A percentile compares a stretch with the other conserved stretches of the same genome.
Evolutionary conservation across 2,113 vertebrate species (phyloP).

Genomic region (Epinephelus moara): DNA sequence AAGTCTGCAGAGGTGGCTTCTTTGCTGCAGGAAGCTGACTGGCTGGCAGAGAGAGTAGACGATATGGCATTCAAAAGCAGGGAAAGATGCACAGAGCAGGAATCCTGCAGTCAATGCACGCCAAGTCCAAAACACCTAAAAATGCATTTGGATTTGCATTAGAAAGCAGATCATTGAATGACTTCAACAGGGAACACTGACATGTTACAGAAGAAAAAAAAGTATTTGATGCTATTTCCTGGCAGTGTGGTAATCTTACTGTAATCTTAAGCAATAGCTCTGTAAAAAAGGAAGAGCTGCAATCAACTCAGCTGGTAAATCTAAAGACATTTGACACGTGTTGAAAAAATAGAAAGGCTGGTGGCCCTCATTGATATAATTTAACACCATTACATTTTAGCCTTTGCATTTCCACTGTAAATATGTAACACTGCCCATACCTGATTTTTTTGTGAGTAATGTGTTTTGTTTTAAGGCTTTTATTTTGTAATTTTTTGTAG

Average conservation of each 20-base stretch:
- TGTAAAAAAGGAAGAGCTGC: conserved; percentile 69
- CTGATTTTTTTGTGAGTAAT: not conserved
- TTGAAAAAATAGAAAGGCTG: not conserved
- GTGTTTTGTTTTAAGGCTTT: not conserved
- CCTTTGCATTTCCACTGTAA: not conserved
- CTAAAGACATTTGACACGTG: not conserved
- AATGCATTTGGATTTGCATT: conserved; percentile 40
- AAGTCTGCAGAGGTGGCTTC: conserved; percentile 74
- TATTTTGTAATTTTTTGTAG: not conserved
- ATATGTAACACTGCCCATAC: not conserved
- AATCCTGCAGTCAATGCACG: conserved; percentile 51
- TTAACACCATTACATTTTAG: not conserved
- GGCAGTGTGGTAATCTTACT: conserved; percentile 56
- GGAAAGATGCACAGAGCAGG: conserved; percentile 61
- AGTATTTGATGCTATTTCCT: conserved; percentile 32
- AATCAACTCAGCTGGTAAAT: conserved; percentile 39
- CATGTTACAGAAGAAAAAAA: conserved; percentile 14
- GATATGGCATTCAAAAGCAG: conserved; percentile 72
- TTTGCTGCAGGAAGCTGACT: conserved; percentile 79
- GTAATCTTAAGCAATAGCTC: conserved; percentile 64
- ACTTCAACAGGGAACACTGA: not conserved
- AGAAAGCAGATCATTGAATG: conserved; percentile 20
- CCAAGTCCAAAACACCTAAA: conserved; percentile 35
- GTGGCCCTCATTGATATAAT: not conserved
- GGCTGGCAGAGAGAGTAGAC: conserved; percentile 68